Conservation (phyloP, 2,888 invertebrate species). For the Petrolisthes manimaculis region DNA sequence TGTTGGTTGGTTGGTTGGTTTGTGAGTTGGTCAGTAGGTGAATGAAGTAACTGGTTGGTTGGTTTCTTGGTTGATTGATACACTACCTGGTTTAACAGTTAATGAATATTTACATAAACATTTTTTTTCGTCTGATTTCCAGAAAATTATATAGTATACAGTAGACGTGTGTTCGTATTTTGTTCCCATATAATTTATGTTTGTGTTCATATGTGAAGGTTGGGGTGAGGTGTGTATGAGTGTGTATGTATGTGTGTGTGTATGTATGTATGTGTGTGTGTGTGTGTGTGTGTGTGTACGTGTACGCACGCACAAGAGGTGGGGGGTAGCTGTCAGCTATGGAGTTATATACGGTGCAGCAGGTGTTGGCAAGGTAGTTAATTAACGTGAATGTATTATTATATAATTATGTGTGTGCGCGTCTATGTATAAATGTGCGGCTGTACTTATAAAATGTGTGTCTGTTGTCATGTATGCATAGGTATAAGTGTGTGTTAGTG, state of each 20-base stretch:
- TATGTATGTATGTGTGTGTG: constrained; percentile 12
- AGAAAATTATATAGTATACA: not conserved
- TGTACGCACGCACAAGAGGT: not conserved
- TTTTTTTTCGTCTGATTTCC: not conserved
- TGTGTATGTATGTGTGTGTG: constrained; percentile 5
- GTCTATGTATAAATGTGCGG: constrained; percentile 1
- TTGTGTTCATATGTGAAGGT: not conserved
- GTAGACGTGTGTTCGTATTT: not conserved
- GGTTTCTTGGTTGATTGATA: not conserved
- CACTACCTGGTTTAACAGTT: too few relatives aligned
- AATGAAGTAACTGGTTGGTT: too few relatives aligned
- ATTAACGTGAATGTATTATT: not conserved
- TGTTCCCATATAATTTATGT: not conserved
- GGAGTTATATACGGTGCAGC: not conserved
- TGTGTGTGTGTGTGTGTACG: constrained; percentile 16
- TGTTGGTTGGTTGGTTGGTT: not conserved
- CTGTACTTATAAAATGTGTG: too few relatives aligned
- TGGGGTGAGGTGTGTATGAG: not conserved
- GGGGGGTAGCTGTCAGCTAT: not conserved
- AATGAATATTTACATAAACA: too few relatives aligned
- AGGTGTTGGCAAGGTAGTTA: not conserved
- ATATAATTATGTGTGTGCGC: not conserved
- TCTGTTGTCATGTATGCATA: not conserved
- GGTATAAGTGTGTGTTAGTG: not conserved
- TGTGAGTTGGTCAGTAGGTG: not conserved